Evolutionary conservation across 2,888 invertebrate genomes (phyloP), one percentile per base, ranked within the genome.

Genomic region (Clivina fossor): DNA sequence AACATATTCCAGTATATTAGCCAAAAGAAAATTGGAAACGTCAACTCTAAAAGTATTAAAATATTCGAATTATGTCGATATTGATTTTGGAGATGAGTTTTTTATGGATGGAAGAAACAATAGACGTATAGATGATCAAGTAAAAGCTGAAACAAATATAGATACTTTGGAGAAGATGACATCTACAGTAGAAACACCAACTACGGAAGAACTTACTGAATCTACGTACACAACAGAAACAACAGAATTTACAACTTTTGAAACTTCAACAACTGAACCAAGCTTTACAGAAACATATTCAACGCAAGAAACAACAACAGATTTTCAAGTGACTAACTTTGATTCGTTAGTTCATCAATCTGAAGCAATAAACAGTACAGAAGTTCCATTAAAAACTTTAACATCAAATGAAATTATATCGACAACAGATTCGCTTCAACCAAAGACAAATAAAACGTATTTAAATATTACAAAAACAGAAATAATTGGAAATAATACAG

Each of bases 201-300:
- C n/a, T n/a, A n/a, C n/a, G n/a, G n/a, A n/a, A n/a, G n/a, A n/a
- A n/a, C n/a, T n/a, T n/a, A n/a, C n/a, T n/a, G n/a, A n/a, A n/a
- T n/a, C n/a, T n/a, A n/a, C n/a, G n/a, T n/a, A 46, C 15, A 28
- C 57, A 18, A 64, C 65, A 53, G 67, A 67, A 56, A 65, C 66
- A 58, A 62, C 64, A 19, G 63, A 63, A 49, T 59, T 62, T n/a
- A 66, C 66, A 13, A 63, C 64, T 33, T 54, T 58, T 18, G 55
- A 43, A 38, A 44, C 57, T 20, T 61, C 57, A 51, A 60, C 49
- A 24, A 38, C 59, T 33, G 62, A 41, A 13, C 55, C 46, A 32
- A 28, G 26, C 8, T 38, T 54, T 11, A 55, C 44, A 24, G 51
- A 49, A 18, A 43, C 32, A n/a, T 26, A 50, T 5, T 15, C n/a